Evolutionary conservation across 1,140 invertebrate species (phyloP).

Genomic region (Ostrea denselamellosa): DNA sequence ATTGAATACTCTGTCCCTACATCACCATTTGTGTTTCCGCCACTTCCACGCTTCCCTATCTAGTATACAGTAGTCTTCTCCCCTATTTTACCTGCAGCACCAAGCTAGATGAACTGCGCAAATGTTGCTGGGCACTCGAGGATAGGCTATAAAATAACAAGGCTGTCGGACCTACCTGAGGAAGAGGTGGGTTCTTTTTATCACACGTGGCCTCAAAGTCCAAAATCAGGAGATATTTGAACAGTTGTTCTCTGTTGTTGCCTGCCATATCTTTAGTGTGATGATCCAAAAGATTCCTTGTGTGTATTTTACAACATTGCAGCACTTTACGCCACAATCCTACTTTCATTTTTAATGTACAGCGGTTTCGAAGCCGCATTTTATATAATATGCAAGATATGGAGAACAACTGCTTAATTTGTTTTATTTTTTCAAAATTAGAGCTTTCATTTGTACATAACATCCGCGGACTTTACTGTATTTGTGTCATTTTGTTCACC

Average conservation of each 20-base stretch:
- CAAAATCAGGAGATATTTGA: conserved; percentile 82
- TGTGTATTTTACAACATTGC: conserved; percentile 12
- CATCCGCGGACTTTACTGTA: not conserved
- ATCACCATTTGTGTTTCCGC: too few species aligned
- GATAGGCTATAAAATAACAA: too few species aligned
- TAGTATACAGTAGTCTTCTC: too few species aligned
- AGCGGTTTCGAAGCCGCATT: not conserved
- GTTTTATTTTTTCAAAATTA: not conserved
- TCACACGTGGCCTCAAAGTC: conserved; percentile 85
- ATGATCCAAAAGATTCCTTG: not conserved
- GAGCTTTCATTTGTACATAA: too few species aligned
- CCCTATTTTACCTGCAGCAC: too few species aligned
- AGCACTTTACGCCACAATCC: not conserved
- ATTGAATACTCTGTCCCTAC: too few species aligned
- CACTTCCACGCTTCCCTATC: too few species aligned
- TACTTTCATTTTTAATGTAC: conserved; percentile 19
- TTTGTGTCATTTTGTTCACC: not conserved
- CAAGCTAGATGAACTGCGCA: too few species aligned
- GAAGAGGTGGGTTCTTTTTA: conserved; percentile 65
- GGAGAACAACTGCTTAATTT: not conserved
- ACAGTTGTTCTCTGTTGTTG: conserved; percentile 66
- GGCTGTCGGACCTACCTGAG: conserved; percentile 72
- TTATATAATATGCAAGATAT: not conserved
- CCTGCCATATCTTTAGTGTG: not conserved
- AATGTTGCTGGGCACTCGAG: too few species aligned